Evolutionary conservation across 2,888 invertebrate genomes (phyloP), one percentile per base, ranked within the genome.

Genomic region (Cecidostiba fungosa): DNA sequence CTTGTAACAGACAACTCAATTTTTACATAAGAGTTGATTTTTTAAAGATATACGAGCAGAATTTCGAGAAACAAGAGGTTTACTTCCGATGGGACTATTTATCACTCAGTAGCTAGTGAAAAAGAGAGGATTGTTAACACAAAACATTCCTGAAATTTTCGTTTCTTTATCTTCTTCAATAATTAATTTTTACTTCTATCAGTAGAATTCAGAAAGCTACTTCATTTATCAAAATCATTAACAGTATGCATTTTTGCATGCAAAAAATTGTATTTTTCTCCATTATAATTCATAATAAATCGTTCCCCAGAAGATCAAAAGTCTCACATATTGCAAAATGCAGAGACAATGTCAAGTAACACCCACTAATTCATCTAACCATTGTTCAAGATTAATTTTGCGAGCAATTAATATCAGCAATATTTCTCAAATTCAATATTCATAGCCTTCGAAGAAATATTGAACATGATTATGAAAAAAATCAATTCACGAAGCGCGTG

Each of bases 161-260:
- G 19, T 32, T 47, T 69, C 26, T 47, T 69, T 69, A 47, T 76
- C 66, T 50, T 76, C 66, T 50, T 82, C 26, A 50, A 32, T 29
- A 76, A 76, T 76, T 32, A 69, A 74, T 74, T 39, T 16, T 10
- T 43, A 43, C 36, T 39, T 6, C 72, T 6, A 14, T 72, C 6
- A 32, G 39, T 23, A 39, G 74, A 29, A 32, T 29, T 29, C 43
- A 16, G 19, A 19, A 54, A 59, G 10, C 66, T 23, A 39, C n/a
- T 59, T 82, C 82, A 82, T 82, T 76, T 82, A 82, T 82, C 82
- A 82, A 82, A 73, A 76, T 69, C 69, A 50, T 59, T 77, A 59
- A n/a, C 4, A 6, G 47, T 66, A 76, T 29, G 43, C 54, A 76
- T 82, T 76, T 82, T 76, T 32, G 6, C 36, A 8, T 23, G 54